Base-by-base conservation (phyloP, 2,888 invertebrate species). In the Caenorhabditis sulstoni region DNA sequence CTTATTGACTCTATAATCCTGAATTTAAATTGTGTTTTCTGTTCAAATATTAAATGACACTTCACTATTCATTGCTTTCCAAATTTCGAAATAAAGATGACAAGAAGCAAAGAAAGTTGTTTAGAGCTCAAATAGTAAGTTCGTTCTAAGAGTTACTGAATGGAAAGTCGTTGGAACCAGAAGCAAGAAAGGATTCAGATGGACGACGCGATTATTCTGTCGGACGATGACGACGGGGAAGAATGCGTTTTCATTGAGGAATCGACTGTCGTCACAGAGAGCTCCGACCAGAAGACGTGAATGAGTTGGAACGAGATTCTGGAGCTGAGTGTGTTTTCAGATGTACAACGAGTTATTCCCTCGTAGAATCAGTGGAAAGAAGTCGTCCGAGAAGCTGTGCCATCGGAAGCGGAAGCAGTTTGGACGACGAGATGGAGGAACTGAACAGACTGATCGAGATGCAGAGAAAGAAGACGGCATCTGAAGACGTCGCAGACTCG, bases 191-290 rank as follows among this genome's bases (percentile, higher is more conserved):
- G 22, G 49, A 44, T 44, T 44, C 47, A 47, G 47, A 61, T 44
- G 50, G 59, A 61, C 44, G 65, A 71, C 35, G 59, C 37, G 9
- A 77, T 77, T 41, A 23, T 52, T 29, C 12, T 70, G 3, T 68
- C 68, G 1, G 76, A 75, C 55, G 75, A 61, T 16, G 74, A 53
- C 1, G 67, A 77, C 3, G 77, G 70, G 41, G n/a, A 29, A 29
- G 29, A 29, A 29, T 77, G 77, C 39, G 59, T 77, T 50, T 11
- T 70, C 20, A 77, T 77, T 3, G 77, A 77, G 11, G 77, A 77
- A 7, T 49, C 77, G 18, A 77, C 77, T 5, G 44, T 71, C 11
- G 61, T 66, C 0, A 39, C 49, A 3, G 39, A 20, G 8, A 49
- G 14, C 35, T 35, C 29, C 29, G 29, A 3, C 9, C 45, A 61